Evolutionary conservation across 2,888 invertebrate species (phyloP), one percentile per base, ranked within the genome.

Genomic region (Cantharis flavilabris): DNA sequence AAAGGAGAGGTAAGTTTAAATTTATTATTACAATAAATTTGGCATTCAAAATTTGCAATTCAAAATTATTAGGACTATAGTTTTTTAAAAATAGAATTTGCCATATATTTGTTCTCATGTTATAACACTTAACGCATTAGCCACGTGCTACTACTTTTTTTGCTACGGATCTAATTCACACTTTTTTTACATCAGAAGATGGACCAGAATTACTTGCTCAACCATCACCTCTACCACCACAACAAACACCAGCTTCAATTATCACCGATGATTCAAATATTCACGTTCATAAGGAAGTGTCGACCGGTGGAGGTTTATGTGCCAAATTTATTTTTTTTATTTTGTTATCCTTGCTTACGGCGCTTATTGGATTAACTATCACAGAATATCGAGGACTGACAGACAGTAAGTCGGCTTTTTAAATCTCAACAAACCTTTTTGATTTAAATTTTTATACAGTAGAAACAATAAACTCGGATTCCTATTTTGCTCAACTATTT

Each of bases 281-380:
- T 85, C 96, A 96, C 86, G 91, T 95, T 23, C 92, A 94, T 71
- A 93, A 94, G 82, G 95, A 96, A 64, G 92, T 91, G 82, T 92
- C 92, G 67, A 94, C 95, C 14, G 95, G 95, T 65, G 96, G 96
- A 33, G 95, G 95, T 85, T 93, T 95, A 91, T 95, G 95, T 88
- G 95, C 96, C 49, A 95, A 95, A 89, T 90, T 96, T 75, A 91
- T 96, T 83, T 96, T 96, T 88, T 95, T 96, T 85, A 89, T 92
- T 1, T 88, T 96, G 26, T 90, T 96, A 81, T 93, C 93, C 70
- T 91, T 93, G 74, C 90, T 96, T 33, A 88, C 94, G 77, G 92
- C 93, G 69, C 91, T 95, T 76, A 92, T 96, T 86, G 95, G 94
- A 76, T 88, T 96, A 72, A 95, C 96, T 78, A 94, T 96, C 83